A percentile compares a stretch with the other conserved stretches of the same genome.
Evolutionary conservation across 1,140 invertebrate genomes (phyloP).

Genomic region (Acyrthosiphon pisum): DNA sequence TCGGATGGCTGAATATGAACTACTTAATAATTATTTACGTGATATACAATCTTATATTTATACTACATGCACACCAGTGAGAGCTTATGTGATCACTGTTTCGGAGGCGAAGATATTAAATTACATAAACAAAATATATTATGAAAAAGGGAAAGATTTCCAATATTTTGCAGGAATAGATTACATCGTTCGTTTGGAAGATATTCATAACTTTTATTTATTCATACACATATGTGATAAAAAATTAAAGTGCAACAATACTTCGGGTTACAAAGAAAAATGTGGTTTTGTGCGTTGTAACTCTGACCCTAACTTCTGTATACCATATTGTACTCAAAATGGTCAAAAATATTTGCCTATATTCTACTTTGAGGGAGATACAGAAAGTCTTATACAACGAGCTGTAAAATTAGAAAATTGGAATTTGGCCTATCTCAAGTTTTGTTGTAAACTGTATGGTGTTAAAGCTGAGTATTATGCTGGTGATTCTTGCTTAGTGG

Average conservation of each 20-base stretch:
- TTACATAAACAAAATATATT: conserved; percentile 93
- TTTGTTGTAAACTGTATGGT: conserved; percentile 92
- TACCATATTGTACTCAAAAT: conserved; percentile 88
- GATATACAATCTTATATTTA: conserved; percentile 84
- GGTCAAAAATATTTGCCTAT: conserved; percentile 87
- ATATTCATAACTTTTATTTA: conserved; percentile 89
- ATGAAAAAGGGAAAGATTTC: conserved; percentile 82
- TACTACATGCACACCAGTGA: conserved; percentile 80
- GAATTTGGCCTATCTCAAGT: conserved; percentile 91
- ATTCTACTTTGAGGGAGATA: conserved; percentile 94
- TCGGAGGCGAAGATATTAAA: conserved; percentile 89
- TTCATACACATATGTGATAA: conserved; percentile 88
- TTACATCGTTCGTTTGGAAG: conserved; percentile 83
- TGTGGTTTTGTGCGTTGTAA: conserved; percentile 95
- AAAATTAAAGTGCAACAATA: conserved; percentile 74
- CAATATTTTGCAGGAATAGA: conserved; percentile 80
- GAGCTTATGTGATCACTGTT: conserved; percentile 92
- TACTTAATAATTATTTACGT: conserved; percentile 84
- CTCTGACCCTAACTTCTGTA: conserved; percentile 80
- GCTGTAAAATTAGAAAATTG: conserved; percentile 85
- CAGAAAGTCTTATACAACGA: conserved; percentile 84
- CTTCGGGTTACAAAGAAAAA: conserved; percentile 73
- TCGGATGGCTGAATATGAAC: conserved; percentile 86
- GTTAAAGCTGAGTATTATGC: conserved; percentile 89
- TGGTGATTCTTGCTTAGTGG: conserved; percentile 85